Base-by-base conservation (phyloP, 2,797 vertebrate species). In the Vespertilio murinus region DNA sequence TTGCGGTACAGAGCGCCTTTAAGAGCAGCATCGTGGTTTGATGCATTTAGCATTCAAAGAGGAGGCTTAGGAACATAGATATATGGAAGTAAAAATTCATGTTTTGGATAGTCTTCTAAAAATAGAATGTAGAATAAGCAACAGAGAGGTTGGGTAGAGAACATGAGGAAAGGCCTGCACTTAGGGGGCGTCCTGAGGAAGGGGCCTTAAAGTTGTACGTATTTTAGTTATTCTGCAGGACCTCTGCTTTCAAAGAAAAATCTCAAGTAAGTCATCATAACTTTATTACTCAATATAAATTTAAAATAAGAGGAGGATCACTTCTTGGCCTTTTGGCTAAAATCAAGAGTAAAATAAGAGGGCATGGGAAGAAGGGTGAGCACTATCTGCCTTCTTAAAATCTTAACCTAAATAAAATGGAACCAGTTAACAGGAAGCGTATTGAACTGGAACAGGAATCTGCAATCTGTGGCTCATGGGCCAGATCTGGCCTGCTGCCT, bases 221-320 rank as follows among this genome's bases (percentile, higher is more conserved):
- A 56, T 33, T 79, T 49, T 75, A 73, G 45, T 65, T 87, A 47
- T 88, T 85, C 16, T 65, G 22, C 22, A 89, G 47, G 42, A 64
- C 54, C 28, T 87, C 9, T 88, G 45, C 33, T 81, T 94, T 94
- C 87, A 28, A 75, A 73, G 65, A 83, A 91, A 47, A 87, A 71
- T 75, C 38, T 54, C 61, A 87, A 33, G 23, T 79, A 33, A 59
- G 25, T 81, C 35, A 59, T 33, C 6, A 28, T 81, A 45, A 94
- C 71, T 28, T 87, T 73, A 65, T 85, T 23, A 18, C 30, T 95
- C 35, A 74, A 28, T 84, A 42, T 42, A 70, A 89, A 35, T 80
- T 91, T n/a, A 85, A 91, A 75, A 45, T 83, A 75, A 85, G 23
- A 30, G 28, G 35, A 28, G 17, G 16, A 33, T 35, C n/a, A 33